Evolutionary conservation across 2,888 invertebrate genomes (phyloP).

Genomic region (Panopea generosa): DNA sequence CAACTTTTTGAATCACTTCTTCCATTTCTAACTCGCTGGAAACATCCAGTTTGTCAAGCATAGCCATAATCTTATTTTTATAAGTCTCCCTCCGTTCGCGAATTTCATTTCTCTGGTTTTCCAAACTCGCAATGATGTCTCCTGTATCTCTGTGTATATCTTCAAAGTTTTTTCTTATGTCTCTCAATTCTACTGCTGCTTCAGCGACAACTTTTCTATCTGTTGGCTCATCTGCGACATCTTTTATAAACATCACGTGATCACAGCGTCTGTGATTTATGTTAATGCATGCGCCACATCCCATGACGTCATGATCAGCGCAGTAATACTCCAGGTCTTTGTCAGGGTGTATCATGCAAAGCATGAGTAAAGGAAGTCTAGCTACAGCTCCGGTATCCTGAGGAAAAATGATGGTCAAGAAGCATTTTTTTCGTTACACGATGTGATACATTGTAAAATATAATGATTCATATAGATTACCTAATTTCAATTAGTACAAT

Average conservation of each 20-base stretch:
- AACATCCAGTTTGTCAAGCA: slow-evolving; percentile 49
- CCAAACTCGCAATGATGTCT: slow-evolving; percentile 45
- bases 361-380: slow-evolving; percentile 53
- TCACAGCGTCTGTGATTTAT: slow-evolving; percentile 57
- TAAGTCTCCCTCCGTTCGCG: slow-evolving; percentile 51
- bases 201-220: slow-evolving; percentile 59
- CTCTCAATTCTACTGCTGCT: slow-evolving; percentile 54
- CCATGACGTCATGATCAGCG: slow-evolving; percentile 63
- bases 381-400: slow-evolving; percentile 60
- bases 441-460: too few species aligned
- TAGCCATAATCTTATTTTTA: slow-evolving; percentile 49
- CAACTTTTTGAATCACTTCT: slow-evolving; percentile 46
- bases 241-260: slow-evolving; percentile 62
- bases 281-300: slow-evolving; percentile 59
- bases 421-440: too few species aligned
- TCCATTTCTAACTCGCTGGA: slow-evolving; percentile 63
- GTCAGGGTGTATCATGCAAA: slow-evolving; percentile 55
- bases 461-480: too few species aligned
- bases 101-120: slow-evolving; percentile 55
- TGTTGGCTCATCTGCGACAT: slow-evolving; percentile 52
- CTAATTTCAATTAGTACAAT: too few species aligned
- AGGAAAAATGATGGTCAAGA: slow-evolving; percentile 11
- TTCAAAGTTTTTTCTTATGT: slow-evolving; percentile 55
- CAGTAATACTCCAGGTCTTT: slow-evolving; percentile 62
- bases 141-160: slow-evolving; percentile 56